Conservation (phyloP, 1,140 invertebrate genomes). For the Caerostris extrusa region DNA sequence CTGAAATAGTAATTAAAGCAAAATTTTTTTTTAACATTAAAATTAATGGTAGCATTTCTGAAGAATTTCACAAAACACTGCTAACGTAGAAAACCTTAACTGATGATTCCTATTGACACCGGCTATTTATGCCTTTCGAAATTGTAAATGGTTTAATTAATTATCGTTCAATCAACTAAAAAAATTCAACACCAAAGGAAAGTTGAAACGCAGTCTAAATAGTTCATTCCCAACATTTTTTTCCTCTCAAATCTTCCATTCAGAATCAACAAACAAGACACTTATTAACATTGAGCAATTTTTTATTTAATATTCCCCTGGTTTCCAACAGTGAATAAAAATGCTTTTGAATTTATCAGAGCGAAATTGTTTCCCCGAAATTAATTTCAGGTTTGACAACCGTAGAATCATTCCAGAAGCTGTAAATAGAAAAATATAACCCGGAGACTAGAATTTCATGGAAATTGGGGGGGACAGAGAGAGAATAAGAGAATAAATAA, state of each 20-base stretch:
- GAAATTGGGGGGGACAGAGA: background rate
- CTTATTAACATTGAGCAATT: background rate
- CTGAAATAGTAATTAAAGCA: too few species aligned
- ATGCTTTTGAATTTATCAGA: slow-evolving; percentile 21
- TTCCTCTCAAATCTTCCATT: background rate
- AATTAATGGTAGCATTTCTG: too few species aligned
- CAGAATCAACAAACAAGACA: background rate
- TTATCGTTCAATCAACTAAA: background rate
- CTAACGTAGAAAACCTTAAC: too few species aligned
- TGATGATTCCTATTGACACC: too few species aligned
- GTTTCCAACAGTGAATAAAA: background rate
- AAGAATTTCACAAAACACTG: too few species aligned
- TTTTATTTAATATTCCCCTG: background rate
- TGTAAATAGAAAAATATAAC: slow-evolving; percentile 20
- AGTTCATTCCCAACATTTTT: background rate
- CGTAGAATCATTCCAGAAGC: background rate
- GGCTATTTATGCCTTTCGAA: background rate
- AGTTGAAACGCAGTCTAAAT: background rate
- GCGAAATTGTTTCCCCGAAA: background rate
- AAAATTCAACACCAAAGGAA: background rate
- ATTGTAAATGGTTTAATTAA: background rate
- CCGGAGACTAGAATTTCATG: background rate
- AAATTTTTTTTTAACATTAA: too few species aligned
- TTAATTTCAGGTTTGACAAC: slow-evolving; percentile 24
- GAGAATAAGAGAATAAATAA: background rate